Base-by-base conservation (phyloP, 2,797 vertebrate genomes). In the Ctenopoma multispine region DNA sequence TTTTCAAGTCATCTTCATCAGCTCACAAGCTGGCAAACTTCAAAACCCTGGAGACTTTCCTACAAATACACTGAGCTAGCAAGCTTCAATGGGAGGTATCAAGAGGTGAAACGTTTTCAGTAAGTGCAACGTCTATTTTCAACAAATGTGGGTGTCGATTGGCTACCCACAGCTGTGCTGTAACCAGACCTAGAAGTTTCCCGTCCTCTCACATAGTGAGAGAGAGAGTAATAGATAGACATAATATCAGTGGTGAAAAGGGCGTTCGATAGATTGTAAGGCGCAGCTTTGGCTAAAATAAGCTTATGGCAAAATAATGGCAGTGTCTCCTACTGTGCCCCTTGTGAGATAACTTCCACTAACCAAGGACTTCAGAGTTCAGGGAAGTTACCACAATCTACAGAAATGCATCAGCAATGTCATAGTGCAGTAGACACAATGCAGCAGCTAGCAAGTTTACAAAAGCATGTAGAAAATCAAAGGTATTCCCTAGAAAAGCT, bases 221-320 rank as follows among this genome's bases (percentile, higher is more conserved):
- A 78, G 77, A 14, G 24, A 41, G 18, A 36, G 55, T 47, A 23
- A 66, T 10, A 40, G 24, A 46, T 15, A 44, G 38, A 60, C 57
- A 69, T 53, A 34, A 41, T 50, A 62, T 21, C 44, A 21, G 55
- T 18, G 57, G 59, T 58, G 55, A 60, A 79, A 76, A 57, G 72
- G 65, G 72, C 48, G 70, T 80, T 49, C 59, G 49, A 80, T 62
- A 87, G 88, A 90, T 87, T 91, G 84, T 91, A 90, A 91, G 86
- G 88, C 77, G 84, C 84, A 82, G 87, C 89, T 92, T 91, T 89
- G 85, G 86, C 88, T 81, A 82, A 83, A 89, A 73, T 57, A 85
- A 86, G 81, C 70, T 76, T 69, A 69, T 84, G 70, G 79, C 72
- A 66, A 79, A 79, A 84, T 70, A 65, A 75, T 71, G 83, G 82